phyloP scores from a whole-genome alignment of 2,113 vertebrate species.

The Ibidorhyncha struthersii region DNA sequence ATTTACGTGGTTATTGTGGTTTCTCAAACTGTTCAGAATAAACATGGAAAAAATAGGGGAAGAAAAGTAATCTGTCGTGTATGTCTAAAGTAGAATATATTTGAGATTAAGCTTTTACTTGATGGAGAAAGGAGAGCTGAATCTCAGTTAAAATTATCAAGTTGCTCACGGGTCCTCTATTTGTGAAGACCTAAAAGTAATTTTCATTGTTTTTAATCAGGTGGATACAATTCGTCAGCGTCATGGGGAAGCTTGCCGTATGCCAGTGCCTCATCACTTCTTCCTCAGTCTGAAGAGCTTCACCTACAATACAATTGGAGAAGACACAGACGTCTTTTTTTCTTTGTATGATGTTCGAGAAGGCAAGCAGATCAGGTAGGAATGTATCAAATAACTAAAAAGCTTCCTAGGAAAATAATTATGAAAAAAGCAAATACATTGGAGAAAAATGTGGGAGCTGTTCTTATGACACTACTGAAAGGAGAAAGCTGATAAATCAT shows the following conservation, averaged over 20 bases:
- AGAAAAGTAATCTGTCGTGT: not conserved
- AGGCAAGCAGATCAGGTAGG: constrained; percentile 95
- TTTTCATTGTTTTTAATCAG: constrained; percentile 59
- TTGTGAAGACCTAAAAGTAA: not conserved
- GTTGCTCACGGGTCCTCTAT: not conserved
- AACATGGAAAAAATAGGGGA: not conserved
- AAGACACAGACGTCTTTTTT: constrained; percentile 95
- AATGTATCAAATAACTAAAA: not conserved
- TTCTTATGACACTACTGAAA: not conserved
- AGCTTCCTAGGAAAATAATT: not conserved
- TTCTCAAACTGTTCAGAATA: not conserved
- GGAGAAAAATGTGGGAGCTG: not conserved
- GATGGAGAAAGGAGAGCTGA: not conserved
- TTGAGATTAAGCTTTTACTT: not conserved
- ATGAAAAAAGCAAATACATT: fast-evolving
- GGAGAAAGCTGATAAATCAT: not conserved
- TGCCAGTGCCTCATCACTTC: constrained; percentile 94
- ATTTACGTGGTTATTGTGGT: not conserved
- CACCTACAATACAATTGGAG: constrained; percentile 96
- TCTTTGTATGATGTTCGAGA: constrained; percentile 93
- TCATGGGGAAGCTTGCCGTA: constrained; percentile 88
- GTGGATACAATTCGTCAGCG: constrained; percentile 88
- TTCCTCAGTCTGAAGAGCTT: constrained; percentile 97
- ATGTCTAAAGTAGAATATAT: not conserved
- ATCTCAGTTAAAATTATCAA: not conserved